phyloP scores from a whole-genome alignment of 2,888 invertebrate species.

The Oscheius sp. region DNA sequence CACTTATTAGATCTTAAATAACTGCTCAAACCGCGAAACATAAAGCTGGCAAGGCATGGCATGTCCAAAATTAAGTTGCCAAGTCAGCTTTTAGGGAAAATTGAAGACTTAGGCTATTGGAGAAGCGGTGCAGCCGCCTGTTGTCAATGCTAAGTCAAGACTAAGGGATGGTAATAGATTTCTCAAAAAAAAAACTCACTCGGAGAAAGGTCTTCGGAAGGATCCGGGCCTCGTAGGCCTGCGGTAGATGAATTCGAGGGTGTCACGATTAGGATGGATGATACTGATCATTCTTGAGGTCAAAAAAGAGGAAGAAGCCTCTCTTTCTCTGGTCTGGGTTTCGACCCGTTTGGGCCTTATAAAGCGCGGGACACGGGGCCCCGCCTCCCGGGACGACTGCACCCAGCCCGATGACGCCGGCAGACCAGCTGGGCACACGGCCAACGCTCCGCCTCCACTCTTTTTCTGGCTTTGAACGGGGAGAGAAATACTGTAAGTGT shows the following conservation, averaged over 20 bases:
- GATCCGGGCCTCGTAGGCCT: conserved; percentile 9
- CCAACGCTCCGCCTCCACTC: conserved; percentile 29
- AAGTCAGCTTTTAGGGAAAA: no score
- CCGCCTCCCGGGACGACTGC: conserved; percentile 29
- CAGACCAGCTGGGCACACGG: conserved; percentile 30
- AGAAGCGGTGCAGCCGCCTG: no score
- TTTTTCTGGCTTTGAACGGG: neutral
- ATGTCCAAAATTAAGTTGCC: no score
- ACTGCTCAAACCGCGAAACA: no score
- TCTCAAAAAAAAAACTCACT: conserved; percentile 11
- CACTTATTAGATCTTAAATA: no score
- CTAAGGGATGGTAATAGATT: no score
- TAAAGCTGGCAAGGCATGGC: no score
- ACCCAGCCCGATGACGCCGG: conserved; percentile 36
- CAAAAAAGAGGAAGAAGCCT: neutral
- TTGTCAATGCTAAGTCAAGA: no score
- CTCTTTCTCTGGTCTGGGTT: neutral
- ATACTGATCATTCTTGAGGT: conserved; percentile 59
- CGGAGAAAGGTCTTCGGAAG: neutral
- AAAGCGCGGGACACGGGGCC: neutral
- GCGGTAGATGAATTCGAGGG: conserved; percentile 55
- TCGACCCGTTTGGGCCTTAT: conserved; percentile 13
- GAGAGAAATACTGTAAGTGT: conserved; percentile 4
- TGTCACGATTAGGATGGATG: conserved; percentile 59
- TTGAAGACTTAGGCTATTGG: no score